Conservation (phyloP, 2,113 vertebrate species). For the Pterocles orientalis region DNA sequence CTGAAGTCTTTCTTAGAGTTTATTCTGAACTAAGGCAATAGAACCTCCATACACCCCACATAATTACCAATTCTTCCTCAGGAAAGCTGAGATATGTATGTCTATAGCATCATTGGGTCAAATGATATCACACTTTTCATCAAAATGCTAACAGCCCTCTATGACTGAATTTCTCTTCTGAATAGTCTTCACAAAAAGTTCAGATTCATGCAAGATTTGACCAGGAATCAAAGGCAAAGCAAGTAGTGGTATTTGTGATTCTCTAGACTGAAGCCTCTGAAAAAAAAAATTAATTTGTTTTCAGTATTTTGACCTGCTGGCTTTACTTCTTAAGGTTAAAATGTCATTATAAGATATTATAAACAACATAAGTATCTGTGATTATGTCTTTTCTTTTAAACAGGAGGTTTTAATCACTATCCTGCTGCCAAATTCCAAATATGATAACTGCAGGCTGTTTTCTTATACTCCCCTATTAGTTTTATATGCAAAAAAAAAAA, state of each 20-base stretch:
- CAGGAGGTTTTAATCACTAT: background rate
- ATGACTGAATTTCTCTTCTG: background rate
- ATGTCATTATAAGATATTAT: background rate
- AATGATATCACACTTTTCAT: background rate
- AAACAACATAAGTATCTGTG: background rate
- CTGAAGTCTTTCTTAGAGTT: background rate
- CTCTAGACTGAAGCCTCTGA: background rate
- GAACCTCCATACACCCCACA: background rate
- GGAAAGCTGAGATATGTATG: background rate
- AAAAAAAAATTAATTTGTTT: background rate
- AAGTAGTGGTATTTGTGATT: background rate
- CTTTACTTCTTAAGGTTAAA: background rate
- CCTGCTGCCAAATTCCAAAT: background rate
- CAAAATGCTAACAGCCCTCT: background rate
- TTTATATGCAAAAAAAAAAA: background rate
- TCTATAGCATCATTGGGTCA: background rate
- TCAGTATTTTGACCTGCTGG: background rate
- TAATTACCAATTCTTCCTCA: background rate
- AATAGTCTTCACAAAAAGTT: background rate
- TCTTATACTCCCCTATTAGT: background rate
- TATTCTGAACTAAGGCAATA: background rate
- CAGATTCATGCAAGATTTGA: background rate
- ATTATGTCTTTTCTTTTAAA: background rate
- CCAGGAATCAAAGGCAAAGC: background rate
- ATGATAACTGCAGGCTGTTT: background rate